Conservation (phyloP, 2,888 invertebrate genomes). For the Pammene fasciana region DNA sequence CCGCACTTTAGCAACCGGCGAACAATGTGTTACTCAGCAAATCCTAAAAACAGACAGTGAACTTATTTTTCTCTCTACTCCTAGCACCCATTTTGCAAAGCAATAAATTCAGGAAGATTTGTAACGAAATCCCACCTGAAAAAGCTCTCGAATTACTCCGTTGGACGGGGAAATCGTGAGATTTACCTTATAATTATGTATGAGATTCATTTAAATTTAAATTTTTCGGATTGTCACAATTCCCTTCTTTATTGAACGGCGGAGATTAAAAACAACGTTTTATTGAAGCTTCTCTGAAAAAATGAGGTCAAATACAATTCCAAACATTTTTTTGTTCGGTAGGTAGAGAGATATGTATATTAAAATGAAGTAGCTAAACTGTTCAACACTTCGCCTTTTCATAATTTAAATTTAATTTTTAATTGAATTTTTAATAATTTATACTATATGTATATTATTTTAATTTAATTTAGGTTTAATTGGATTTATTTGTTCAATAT, state of each 20-base stretch:
- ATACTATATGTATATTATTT: too few species aligned
- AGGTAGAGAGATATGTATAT: too few species aligned
- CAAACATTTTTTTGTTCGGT: too few species aligned
- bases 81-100: conserved; percentile 32
- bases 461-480: too few species aligned
- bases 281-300: background rate
- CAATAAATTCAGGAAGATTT: conserved; percentile 40
- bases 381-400: too few species aligned
- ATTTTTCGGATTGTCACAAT: conserved; percentile 24
- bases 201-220: conserved; percentile 38
- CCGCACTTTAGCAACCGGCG: background rate
- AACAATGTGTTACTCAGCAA: background rate
- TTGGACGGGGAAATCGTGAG: conserved; percentile 32
- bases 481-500: too few species aligned
- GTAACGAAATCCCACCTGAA: conserved; percentile 38
- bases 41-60: conserved; percentile 1
- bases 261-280: conserved; percentile 10
- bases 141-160: conserved; percentile 38
- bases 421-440: too few species aligned
- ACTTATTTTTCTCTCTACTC: conserved; percentile 26
- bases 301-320: background rate
- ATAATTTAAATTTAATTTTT: too few species aligned
- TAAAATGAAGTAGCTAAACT: too few species aligned
- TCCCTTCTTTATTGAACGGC: conserved; percentile 10
- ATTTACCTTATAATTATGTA: conserved; percentile 41